Evolutionary conservation across 2,888 invertebrate species (phyloP).

Genomic region (Camponotus fellah): DNA sequence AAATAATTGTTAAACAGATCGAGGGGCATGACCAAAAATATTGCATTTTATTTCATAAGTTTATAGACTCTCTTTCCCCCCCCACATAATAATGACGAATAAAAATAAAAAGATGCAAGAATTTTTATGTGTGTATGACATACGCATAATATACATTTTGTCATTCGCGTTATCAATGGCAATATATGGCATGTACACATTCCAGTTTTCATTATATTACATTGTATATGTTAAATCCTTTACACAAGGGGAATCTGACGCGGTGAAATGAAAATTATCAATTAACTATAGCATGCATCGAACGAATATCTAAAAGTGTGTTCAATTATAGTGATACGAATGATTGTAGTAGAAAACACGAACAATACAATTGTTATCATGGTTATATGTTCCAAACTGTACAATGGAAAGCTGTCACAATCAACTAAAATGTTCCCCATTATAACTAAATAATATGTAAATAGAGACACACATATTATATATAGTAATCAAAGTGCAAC

Average conservation of each 20-base stretch:
- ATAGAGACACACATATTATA: slow-evolving; percentile 74
- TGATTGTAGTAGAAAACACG: slow-evolving; percentile 32
- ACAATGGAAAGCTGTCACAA: slow-evolving; percentile 75
- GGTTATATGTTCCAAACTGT: slow-evolving; percentile 61
- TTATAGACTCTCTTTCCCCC: background rate
- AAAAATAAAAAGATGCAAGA: slow-evolving; percentile 10
- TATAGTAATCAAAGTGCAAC: slow-evolving; percentile 60
- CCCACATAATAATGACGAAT: slow-evolving; percentile 2
- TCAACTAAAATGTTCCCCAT: slow-evolving; percentile 73
- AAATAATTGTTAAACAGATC: slow-evolving; percentile 19
- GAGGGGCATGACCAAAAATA: slow-evolving; percentile 34
- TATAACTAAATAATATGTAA: slow-evolving; percentile 73
- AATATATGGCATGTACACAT: slow-evolving; percentile 54
- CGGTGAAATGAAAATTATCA: slow-evolving; percentile 43
- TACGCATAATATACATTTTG: slow-evolving; percentile 22
- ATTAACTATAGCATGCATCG: slow-evolving; percentile 49
- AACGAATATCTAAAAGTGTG: slow-evolving; percentile 60
- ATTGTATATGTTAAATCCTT: slow-evolving; percentile 38
- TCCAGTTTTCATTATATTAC: slow-evolving; percentile 58
- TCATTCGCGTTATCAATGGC: slow-evolving; percentile 28
- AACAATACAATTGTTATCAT: slow-evolving; percentile 47
- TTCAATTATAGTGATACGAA: slow-evolving; percentile 61
- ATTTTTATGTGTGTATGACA: background rate
- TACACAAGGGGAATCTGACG: slow-evolving; percentile 9
- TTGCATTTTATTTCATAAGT: slow-evolving; percentile 50